A percentile compares a stretch with the other conserved stretches of the same genome.
Evolutionary conservation across 2,797 vertebrate genomes (phyloP).

Genomic region (Lemur catta): DNA sequence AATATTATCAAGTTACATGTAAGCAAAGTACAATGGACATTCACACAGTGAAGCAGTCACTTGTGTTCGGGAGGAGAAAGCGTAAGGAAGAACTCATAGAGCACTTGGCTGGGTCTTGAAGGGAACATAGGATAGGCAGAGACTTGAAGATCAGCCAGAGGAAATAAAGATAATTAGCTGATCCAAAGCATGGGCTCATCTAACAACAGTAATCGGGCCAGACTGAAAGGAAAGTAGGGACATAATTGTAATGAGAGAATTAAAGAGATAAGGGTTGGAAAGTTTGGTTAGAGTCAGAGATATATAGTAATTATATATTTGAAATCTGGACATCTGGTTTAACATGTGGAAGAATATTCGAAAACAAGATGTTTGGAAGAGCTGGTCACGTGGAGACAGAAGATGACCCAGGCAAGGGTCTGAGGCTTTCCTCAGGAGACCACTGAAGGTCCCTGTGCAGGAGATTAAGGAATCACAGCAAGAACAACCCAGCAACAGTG

Average conservation of each 20-base stretch:
- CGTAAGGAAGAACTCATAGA: neutral
- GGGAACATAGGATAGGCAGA: neutral
- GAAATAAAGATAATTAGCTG: conserved; percentile 20
- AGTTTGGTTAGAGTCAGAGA: neutral
- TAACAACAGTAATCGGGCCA: neutral
- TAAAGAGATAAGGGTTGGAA: neutral
- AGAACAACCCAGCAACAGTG: neutral
- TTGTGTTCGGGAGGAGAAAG: neutral
- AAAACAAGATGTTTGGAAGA: conserved; percentile 10
- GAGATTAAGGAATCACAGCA: neutral
- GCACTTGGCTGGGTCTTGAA: neutral
- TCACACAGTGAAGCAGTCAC: neutral
- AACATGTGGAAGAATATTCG: neutral
- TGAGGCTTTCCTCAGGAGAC: neutral
- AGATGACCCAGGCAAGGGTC: neutral
- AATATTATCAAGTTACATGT: neutral
- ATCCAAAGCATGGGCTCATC: neutral
- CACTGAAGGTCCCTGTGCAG: neutral
- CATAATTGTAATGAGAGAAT: neutral
- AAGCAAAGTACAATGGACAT: neutral
- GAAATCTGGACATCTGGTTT: neutral
- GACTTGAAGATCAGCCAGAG: neutral
- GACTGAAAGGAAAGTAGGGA: neutral
- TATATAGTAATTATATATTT: neutral
- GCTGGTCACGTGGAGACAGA: neutral